Percentiles rank a stretch among this genome's conserved stretches.
Evolutionary conservation across 2,888 invertebrate genomes (phyloP).

Genomic region (Leptura quadrifasciata): DNA sequence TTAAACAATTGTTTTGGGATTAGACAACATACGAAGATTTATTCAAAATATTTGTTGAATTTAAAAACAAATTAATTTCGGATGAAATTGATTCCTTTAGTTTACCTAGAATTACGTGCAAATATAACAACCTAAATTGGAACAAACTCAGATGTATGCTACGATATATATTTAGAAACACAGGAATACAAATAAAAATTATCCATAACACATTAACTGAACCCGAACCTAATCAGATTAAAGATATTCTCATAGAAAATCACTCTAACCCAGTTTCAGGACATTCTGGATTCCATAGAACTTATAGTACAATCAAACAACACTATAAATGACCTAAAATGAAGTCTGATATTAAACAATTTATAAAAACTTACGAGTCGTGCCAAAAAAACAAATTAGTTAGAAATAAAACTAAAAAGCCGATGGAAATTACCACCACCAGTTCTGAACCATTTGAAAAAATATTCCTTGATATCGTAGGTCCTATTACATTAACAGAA

Average conservation of each 20-base stretch:
- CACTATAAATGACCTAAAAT: slow-evolving; percentile 51
- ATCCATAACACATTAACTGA: slow-evolving; percentile 39
- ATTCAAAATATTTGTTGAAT: no score
- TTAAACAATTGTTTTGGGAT: no score
- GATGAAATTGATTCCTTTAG: no score
- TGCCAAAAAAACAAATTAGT: slow-evolving; percentile 61
- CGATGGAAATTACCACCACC: slow-evolving; percentile 51
- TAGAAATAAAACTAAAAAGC: slow-evolving; percentile 38
- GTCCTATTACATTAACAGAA: slow-evolving; percentile 62
- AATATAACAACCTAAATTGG: no score
- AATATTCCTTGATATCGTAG: slow-evolving; percentile 65
- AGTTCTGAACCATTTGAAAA: slow-evolving; percentile 54
- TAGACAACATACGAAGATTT: no score
- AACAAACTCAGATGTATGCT: no score
- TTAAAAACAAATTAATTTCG: no score
- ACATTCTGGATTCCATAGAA: slow-evolving; percentile 56
- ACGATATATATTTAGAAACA: no score
- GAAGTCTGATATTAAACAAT: slow-evolving; percentile 50
- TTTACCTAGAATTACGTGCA: no score
- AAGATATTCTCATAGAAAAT: slow-evolving; percentile 52
- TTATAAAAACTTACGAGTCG: slow-evolving; percentile 46
- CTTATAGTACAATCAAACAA: slow-evolving; percentile 53
- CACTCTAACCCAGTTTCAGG: slow-evolving; percentile 50
- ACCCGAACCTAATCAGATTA: slow-evolving; percentile 42
- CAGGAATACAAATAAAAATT: slow-evolving; percentile 50